Conservation (phyloP, 2,888 invertebrate genomes). For the Cinara cedri region DNA sequence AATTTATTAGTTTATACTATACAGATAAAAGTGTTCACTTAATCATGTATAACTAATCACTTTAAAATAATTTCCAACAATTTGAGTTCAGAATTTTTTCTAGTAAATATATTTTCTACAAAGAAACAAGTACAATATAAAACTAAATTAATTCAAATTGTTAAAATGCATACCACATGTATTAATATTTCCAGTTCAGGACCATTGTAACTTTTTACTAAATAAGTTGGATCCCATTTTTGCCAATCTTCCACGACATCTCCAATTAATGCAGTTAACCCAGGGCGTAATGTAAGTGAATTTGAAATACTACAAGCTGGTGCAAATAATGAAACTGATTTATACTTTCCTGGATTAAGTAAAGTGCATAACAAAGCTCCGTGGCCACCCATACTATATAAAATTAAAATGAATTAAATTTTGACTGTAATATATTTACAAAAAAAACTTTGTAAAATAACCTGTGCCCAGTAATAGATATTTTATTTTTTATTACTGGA, state of each 20-base stretch:
- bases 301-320: conserved; percentile 89
- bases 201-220: conserved; percentile 82
- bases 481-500: conserved; percentile 67
- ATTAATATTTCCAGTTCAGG: conserved; percentile 82
- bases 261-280: conserved; percentile 79
- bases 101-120: too few species aligned
- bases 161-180: conserved; percentile 75
- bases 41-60: too few species aligned
- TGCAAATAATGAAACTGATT: conserved; percentile 90
- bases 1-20: not conserved
- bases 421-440: not conserved
- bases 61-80: too few species aligned
- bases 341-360: conserved; percentile 87
- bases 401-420: not conserved
- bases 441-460: conserved; percentile 61
- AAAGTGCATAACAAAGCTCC: conserved; percentile 89
- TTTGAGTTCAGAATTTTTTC: too few species aligned
- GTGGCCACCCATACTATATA: conserved; percentile 93
- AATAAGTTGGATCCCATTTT: conserved; percentile 86
- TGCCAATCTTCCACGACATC: conserved; percentile 69
- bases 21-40: too few species aligned
- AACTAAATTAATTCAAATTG: not conserved
- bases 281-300: conserved; percentile 88
- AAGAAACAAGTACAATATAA: not conserved
- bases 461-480: conserved; percentile 84